phyloP scores from a whole-genome alignment of 2,113 vertebrate genomes.

The Chinchilla lanigera region DNA sequence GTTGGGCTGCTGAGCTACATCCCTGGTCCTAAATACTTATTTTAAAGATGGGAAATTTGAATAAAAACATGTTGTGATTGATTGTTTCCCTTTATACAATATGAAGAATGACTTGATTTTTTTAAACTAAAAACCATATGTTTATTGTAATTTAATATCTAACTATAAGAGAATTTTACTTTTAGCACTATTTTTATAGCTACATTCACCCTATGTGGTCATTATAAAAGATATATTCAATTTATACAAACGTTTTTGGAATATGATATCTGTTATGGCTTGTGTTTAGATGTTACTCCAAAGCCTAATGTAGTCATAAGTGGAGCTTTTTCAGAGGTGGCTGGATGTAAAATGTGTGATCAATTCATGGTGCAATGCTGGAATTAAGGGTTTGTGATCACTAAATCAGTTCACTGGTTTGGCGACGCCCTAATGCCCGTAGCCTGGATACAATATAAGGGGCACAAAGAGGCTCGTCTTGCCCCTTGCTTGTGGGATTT shows the following conservation, averaged over 20 bases:
- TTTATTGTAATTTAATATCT: not conserved
- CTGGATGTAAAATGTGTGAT: not conserved
- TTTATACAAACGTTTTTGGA: not conserved
- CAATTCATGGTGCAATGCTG: not conserved
- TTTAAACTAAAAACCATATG: not conserved
- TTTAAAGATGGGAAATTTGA: not conserved
- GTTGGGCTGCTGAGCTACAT: too few species aligned
- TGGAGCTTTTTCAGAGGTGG: not conserved
- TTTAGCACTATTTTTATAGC: not conserved
- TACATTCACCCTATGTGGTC: not conserved
- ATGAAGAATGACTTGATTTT: not conserved
- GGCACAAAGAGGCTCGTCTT: not conserved
- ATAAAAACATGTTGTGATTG: not conserved
- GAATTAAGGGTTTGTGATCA: not conserved
- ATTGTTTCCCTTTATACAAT: not conserved
- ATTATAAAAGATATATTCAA: not conserved
- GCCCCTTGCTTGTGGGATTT: not conserved
- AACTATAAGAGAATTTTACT: not conserved
- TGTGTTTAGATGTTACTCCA: not conserved
- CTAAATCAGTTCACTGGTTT: not conserved
- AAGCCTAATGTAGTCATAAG: not conserved
- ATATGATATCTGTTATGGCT: not conserved
- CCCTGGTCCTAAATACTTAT: not conserved
- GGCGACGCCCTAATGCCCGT: not conserved
- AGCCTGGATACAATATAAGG: not conserved